Base-by-base conservation (phyloP, 2,888 invertebrate species). In the Megamerina dolium region DNA sequence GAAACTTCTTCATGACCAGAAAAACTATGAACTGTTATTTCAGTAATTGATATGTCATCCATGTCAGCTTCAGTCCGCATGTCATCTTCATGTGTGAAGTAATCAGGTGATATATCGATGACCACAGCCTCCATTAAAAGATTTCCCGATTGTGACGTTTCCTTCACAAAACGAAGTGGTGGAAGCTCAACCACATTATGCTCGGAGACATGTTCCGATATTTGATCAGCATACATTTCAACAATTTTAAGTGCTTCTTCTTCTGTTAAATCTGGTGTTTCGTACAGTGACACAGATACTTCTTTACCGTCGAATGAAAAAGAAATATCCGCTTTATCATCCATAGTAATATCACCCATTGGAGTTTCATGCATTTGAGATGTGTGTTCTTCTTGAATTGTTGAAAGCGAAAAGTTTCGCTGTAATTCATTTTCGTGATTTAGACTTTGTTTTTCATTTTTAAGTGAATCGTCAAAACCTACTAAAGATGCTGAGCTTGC, bases 141-240 rank as follows among this genome's bases (percentile, higher is more conserved):
- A 63, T 90, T 89, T 5, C 90, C 89, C 1, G 89, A 87, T 8
- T 84, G 87, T 0, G 90, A 89, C 0, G 90, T 86, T 74, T 92
- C 91, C 68, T 91, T 90, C 1, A 87, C 83, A 67, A 92, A 92
- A 49, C 91, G 76, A 57, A 92, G 72, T 3, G 91, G 90, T 18
- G 92, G 92, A 14, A 92, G 70, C 64, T 91, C 91, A 2, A 90
- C 83, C 3, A 90, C 78, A 64, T 88, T 89, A 56, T 89, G 87
- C 67, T 88, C 89, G 62, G 78, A 73, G 38, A 91, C 83, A 63
- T 91, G 86, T 72, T 92, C 91, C 1, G 91, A 91, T 44, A 91
- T 75, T 69, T 92, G 90, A 64, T 92, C 90, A 0, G 92, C 92
- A 61, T 91, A 92, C 89, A 92, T 91, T 76, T 92, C 91, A 1